Base-by-base conservation (phyloP, 2,113 vertebrate genomes). In the Anarhynchus alexandrinus region DNA sequence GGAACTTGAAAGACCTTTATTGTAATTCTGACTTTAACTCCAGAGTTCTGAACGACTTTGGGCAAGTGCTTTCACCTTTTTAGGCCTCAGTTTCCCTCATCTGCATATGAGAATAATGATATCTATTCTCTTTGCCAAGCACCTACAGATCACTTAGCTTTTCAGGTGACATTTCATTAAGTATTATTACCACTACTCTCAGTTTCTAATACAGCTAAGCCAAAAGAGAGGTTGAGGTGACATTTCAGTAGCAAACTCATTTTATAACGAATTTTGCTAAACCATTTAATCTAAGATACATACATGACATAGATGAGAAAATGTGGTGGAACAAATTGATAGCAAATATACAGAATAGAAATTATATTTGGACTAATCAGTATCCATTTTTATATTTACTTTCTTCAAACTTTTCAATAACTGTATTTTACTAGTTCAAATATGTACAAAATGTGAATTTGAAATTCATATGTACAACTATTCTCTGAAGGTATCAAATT, bases 371-470 rank as follows among this genome's bases (percentile, higher is more conserved):
- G 36, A 84, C 55, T 89, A 88, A 95, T 89, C 72, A 95, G 76
- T 81, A 94, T 71, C 93, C 47, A 86, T 55, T 95, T 96, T 94
- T 78, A 58, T 88, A 82, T 89, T 95, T 96, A 67, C 72, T 88
- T 73, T 58, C 72, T 67, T 72, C 64, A 84, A 86, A 73, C 58
- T 94, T 86, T 83, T 90, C 55, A 91, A 70, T 84, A 83, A 70
- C 80, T 82, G 49, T 27, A 74, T 83, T 95, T 90, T 70, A 62
- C 59, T 81, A 43, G 49, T 73, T 95, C 83, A 94, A 95, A 88
- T 81, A 95, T 21, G 19, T 16, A 70, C 26, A 32, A 78, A 67
- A 82, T 12, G 3, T 57, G 36, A 76, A 84, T 78, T 77, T 92
- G 32, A 94, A 91, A 90, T 94, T 93, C n/a, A 15, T 54, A n/a